Percentiles rank a stretch among this genome's conserved stretches.
phyloP scores from a whole-genome alignment of 1,140 invertebrate genomes.

The Pissodes strobi region DNA sequence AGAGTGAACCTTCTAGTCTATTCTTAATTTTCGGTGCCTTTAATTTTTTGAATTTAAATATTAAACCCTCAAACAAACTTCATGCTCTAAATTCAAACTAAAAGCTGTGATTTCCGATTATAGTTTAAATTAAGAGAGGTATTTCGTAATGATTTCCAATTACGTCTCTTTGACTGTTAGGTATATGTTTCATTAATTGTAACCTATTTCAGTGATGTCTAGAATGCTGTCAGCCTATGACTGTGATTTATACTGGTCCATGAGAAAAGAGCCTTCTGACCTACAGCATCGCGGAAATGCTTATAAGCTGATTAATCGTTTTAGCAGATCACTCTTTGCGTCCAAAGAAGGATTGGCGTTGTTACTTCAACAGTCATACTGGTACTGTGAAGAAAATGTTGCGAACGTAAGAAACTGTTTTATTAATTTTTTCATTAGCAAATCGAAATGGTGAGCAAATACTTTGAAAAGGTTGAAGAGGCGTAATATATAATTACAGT shows the following conservation, averaged over 20 bases:
- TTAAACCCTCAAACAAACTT: no score
- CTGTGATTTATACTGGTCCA: conserved; percentile 87
- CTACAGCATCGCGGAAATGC: conserved; percentile 65
- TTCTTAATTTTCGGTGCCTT: no score
- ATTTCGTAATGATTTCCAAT: no score
- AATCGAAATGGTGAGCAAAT: background rate
- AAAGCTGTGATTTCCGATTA: no score
- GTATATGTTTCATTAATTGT: background rate
- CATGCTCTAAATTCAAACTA: no score
- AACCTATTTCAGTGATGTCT: conserved; percentile 58
- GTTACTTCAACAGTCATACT: conserved; percentile 83
- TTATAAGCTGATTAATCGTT: conserved; percentile 74
- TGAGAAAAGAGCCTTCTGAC: conserved; percentile 79
- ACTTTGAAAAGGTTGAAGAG: background rate
- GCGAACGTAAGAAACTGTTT: conserved; percentile 63
- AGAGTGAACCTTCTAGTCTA: no score
- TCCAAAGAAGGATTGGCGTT: conserved; percentile 88
- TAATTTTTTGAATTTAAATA: no score
- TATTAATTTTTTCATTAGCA: background rate
- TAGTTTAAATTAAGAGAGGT: no score
- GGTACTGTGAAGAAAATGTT: conserved; percentile 83
- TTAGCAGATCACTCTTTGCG: conserved; percentile 81
- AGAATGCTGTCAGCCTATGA: conserved; percentile 68
- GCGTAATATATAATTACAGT: background rate
- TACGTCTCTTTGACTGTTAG: no score